Percentiles rank a stretch among this genome's conserved stretches.
phyloP scores from a whole-genome alignment of 2,888 invertebrate species.

The Latheticus oryzae region DNA sequence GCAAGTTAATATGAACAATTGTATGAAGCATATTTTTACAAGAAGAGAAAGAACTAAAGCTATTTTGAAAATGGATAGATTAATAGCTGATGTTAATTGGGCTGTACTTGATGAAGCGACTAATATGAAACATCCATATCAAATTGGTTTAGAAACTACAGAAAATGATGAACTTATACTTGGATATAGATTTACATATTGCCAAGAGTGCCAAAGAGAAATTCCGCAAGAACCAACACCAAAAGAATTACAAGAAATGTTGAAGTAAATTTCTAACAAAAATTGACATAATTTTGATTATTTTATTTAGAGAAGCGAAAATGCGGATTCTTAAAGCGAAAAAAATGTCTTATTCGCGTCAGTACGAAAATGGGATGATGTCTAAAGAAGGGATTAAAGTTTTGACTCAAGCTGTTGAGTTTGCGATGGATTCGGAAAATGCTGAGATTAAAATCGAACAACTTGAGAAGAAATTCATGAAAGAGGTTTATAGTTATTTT shows the following conservation, averaged over 20 bases:
- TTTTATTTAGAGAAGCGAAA: constrained; percentile 67
- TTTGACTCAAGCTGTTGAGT: constrained; percentile 69
- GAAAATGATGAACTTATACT: constrained; percentile 65
- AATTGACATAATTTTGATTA: no score
- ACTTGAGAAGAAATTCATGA: constrained; percentile 32
- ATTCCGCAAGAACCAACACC: constrained; percentile 70
- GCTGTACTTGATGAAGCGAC: constrained; percentile 69
- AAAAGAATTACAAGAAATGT: constrained; percentile 71
- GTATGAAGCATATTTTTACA: constrained; percentile 67
- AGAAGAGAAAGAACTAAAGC: constrained; percentile 68
- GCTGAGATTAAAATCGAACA: constrained; percentile 63
- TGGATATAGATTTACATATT: constrained; percentile 67
- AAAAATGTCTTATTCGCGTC: constrained; percentile 74
- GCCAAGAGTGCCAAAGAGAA: constrained; percentile 70
- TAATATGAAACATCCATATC: constrained; percentile 71
- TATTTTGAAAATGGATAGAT: constrained; percentile 72
- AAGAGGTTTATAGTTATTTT: constrained; percentile 27
- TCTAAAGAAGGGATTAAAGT: constrained; percentile 70
- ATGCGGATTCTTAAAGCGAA: constrained; percentile 71
- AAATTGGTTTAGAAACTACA: constrained; percentile 67
- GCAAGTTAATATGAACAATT: constrained; percentile 70
- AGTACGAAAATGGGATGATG: constrained; percentile 73
- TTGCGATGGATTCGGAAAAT: constrained; percentile 67
- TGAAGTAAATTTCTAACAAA: constrained; percentile 48
- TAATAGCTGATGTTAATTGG: constrained; percentile 75